phyloP scores from a whole-genome alignment of 1,140 invertebrate genomes.

The Lordiphosa stackelbergi region DNA sequence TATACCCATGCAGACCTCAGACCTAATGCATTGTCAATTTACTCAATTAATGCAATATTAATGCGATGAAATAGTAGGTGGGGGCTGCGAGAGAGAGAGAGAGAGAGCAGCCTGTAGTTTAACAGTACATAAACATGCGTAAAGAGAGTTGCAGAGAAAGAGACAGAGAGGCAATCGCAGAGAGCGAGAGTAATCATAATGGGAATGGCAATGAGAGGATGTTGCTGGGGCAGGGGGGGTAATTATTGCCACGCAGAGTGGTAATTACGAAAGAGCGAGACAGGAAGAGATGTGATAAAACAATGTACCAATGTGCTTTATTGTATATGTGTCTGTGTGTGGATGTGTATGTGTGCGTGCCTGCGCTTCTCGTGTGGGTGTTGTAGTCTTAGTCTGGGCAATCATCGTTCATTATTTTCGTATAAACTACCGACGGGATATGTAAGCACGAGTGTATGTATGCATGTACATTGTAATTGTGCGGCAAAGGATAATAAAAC shows the following conservation, averaged over 20 bases:
- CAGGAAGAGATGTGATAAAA: conserved; percentile 49
- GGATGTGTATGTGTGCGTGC: conserved; percentile 18
- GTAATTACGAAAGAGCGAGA: conserved; percentile 64
- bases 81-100: background rate
- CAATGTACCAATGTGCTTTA: conserved; percentile 55
- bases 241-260: conserved; percentile 68
- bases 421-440: conserved; percentile 27
- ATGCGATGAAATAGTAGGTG: background rate
- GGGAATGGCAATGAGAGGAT: conserved; percentile 13
- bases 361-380: conserved; percentile 42
- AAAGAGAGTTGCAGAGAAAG: background rate
- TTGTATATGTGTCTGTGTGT: conserved; percentile 12
- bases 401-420: conserved; percentile 59
- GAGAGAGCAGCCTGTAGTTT: background rate
- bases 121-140: conserved; percentile 14
- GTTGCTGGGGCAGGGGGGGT: conserved; percentile 32
- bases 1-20: too few species aligned
- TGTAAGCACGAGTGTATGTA: background rate
- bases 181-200: conserved; percentile 31
- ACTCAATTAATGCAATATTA: background rate
- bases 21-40: background rate
- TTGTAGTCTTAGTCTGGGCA: conserved; percentile 40
- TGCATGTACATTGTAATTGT: too few species aligned
- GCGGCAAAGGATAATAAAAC: background rate
- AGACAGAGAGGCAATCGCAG: conserved; percentile 23